A percentile compares a stretch with the other conserved stretches of the same genome.
Conservation (phyloP, 2,113 vertebrate genomes). For the Dendrocopos noguchii region DNA sequence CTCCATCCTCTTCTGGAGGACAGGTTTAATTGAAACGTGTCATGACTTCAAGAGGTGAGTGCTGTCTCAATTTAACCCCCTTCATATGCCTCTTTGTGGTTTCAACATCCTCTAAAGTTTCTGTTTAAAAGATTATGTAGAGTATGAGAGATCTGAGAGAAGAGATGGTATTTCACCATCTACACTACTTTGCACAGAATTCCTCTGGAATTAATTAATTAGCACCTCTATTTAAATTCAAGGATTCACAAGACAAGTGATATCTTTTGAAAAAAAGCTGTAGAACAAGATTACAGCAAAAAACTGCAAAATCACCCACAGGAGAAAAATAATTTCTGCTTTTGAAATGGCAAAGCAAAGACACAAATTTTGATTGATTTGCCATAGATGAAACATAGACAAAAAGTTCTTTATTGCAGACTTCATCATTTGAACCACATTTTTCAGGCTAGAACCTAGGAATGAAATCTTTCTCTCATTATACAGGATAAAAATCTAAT, state of each 20-base stretch:
- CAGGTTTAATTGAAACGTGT: neutral
- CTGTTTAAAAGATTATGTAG: neutral
- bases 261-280: neutral
- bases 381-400: neutral
- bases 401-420: neutral
- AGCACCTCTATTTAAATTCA: neutral
- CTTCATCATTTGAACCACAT: neutral
- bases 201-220: neutral
- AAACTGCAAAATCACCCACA: neutral
- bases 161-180: neutral
- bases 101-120: neutral
- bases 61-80: neutral
- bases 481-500: neutral
- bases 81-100: neutral
- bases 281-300: neutral
- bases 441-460: neutral
- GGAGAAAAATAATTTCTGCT: neutral
- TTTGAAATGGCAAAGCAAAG: neutral
- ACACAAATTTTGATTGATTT: neutral
- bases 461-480: neutral
- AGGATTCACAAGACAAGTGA: neutral
- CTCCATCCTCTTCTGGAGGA: neutral
- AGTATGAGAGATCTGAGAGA: neutral
- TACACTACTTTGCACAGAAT: neutral
- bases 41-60: neutral